phyloP scores from a whole-genome alignment of 2,888 invertebrate species.

The Ornithoptera priamus region DNA sequence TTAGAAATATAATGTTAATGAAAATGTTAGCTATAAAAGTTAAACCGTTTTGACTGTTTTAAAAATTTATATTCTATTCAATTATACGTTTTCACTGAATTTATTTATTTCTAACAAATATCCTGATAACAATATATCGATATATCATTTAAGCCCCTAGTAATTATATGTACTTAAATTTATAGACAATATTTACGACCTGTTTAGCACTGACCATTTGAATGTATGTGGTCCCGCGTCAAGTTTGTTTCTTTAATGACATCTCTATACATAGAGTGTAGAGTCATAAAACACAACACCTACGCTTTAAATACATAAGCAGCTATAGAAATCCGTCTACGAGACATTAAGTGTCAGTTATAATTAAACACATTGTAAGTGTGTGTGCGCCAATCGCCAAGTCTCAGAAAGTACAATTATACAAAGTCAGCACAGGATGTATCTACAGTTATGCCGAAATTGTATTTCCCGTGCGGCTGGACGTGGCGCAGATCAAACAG shows the following conservation, averaged over 20 bases:
- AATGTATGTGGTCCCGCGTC: constrained; percentile 12
- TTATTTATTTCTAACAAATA: too few relatives aligned
- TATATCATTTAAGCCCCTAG: not conserved
- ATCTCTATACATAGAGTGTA: constrained; percentile 13
- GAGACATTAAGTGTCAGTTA: constrained; percentile 46
- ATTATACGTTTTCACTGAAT: too few relatives aligned
- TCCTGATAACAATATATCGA: not conserved
- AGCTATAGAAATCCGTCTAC: constrained; percentile 14
- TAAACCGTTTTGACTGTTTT: not conserved
- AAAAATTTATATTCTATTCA: too few relatives aligned
- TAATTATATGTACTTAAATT: not conserved
- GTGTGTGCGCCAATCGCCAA: constrained; percentile 45
- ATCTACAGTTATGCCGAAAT: constrained; percentile 39
- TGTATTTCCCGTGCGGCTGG: constrained; percentile 45
- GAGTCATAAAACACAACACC: constrained; percentile 8
- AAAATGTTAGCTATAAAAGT: not conserved
- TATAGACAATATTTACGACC: not conserved
- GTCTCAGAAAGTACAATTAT: constrained; percentile 59
- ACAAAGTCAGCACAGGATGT: constrained; percentile 63
- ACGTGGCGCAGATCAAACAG: constrained; percentile 36
- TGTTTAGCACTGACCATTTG: not conserved
- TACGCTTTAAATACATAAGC: constrained; percentile 6
- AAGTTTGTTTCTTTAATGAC: constrained; percentile 13
- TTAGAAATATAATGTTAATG: too few relatives aligned
- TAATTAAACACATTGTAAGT: constrained; percentile 51